phyloP scores from a whole-genome alignment of 2,797 vertebrate genomes.

The Brachymystax lenok region DNA sequence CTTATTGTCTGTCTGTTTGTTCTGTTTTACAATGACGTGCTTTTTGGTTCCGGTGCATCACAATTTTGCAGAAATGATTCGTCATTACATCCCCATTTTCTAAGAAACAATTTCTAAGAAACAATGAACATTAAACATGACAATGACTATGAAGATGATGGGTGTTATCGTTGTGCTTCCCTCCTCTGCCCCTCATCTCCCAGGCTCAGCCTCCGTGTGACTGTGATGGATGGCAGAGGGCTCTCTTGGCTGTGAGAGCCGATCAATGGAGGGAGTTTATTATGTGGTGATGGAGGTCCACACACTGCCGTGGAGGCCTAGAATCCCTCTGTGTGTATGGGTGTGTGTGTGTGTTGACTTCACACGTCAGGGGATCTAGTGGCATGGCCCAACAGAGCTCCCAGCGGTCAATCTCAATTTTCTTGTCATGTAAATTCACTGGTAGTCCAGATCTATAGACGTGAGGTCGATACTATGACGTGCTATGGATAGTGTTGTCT shows the following conservation, averaged over 20 bases:
- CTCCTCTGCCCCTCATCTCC: background rate
- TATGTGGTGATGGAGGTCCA: conserved; percentile 70
- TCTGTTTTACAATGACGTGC: background rate
- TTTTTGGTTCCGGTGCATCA: background rate
- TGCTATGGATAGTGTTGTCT: background rate
- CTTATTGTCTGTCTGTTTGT: background rate
- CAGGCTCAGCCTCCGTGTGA: conserved; percentile 25
- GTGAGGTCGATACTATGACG: conserved; percentile 3
- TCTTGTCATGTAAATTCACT: conserved; percentile 5
- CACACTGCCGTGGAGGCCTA: conserved; percentile 45
- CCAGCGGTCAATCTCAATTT: conserved; percentile 12
- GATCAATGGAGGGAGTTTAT: conserved; percentile 78
- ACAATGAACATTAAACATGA: conserved; percentile 26
- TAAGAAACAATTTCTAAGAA: background rate
- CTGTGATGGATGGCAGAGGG: conserved; percentile 66
- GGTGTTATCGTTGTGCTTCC: background rate
- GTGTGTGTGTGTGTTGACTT: conserved; percentile 23
- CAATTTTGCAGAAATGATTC: background rate
- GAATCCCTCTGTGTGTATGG: conserved; percentile 16
- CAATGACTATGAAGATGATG: conserved; percentile 3
- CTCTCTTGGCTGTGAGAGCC: conserved; percentile 61
- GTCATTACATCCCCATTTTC: background rate
- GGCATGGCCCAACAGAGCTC: background rate
- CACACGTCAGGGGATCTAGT: conserved; percentile 26
- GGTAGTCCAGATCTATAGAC: background rate